Base-by-base conservation (phyloP, 2,888 invertebrate species). In the Mesorhabditis belari region DNA sequence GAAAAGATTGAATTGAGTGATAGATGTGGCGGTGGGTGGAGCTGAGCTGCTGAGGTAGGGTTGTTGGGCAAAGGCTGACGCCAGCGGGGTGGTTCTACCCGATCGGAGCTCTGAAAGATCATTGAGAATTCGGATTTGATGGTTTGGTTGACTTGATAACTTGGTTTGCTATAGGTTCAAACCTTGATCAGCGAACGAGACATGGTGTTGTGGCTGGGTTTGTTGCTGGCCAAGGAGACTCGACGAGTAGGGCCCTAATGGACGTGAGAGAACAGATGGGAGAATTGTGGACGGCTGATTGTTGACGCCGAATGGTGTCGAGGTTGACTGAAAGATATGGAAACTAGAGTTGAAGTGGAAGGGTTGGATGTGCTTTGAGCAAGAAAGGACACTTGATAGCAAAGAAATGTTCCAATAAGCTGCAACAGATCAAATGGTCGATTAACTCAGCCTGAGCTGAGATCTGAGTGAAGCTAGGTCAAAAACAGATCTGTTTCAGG, bases 21-120 rank as follows among this genome's bases (percentile, higher is more conserved):
- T 49, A 25, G 61, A 50, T 25, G 67, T 55, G 35, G 63, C 55
- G 35, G 61, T 26, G 25, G 62, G 29, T 35, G 53, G 28, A 27
- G 55, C 54, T 55, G 29, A 5, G 60, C 49, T 25, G 24, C 25
- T 21, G 29, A 28, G 4, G 27, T 25, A 3, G 56, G 23, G 17
- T 56, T 19, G 35, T 25, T 49, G 57, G 21, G 4, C n/a, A n/a
- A n/a, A n/a, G n/a, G 44, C 12, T 2, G 44, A 35, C 44, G 44
- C n/a, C 44, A 35, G 44, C n/a, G 44, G 44, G 12, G 44, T 35
- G 12, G 44, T 35, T 17, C 44, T 9, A 35, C 44, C 44, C 12
- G 44, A 35, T 1, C 44, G 44, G 44, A 35, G 44, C 2, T 35
- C 44, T 35, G 35, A 35, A 35, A 6, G 17, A 35, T 35, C 35